Conservation (phyloP, 2,797 vertebrate genomes). For the Syndactyla subalaris region DNA sequence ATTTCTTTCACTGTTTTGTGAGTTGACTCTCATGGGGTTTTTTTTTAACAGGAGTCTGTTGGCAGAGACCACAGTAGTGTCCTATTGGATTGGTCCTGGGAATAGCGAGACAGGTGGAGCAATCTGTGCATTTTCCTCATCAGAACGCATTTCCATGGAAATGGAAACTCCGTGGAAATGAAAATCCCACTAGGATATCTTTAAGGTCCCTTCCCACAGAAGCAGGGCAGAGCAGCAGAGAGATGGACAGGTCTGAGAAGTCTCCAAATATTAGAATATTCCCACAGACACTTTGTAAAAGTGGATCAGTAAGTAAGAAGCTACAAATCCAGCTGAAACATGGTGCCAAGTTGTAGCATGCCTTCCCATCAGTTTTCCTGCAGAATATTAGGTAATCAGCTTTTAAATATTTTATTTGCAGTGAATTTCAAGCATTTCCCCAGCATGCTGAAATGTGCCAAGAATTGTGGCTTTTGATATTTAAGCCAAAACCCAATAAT, state of each 20-base stretch:
- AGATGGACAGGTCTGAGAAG: background rate
- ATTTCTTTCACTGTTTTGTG: background rate
- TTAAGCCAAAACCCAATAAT: conserved; percentile 36
- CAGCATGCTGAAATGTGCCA: background rate
- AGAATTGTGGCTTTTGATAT: conserved; percentile 32
- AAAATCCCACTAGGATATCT: background rate
- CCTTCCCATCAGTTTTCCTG: background rate
- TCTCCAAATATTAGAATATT: background rate
- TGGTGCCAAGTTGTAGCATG: background rate
- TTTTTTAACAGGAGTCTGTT: background rate
- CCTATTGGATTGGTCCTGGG: background rate
- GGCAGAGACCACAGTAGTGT: background rate
- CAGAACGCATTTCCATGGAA: background rate
- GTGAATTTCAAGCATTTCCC: conserved; percentile 47
- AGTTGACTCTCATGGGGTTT: background rate
- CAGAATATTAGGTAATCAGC: conserved; percentile 30
- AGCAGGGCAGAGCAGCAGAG: background rate
- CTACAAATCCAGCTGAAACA: background rate
- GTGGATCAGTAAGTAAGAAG: background rate
- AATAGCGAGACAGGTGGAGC: background rate
- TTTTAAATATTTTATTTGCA: conserved; percentile 63
- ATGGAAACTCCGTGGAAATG: background rate
- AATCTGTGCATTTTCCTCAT: background rate
- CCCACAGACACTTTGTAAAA: background rate
- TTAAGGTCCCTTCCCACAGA: background rate